A percentile compares a stretch with the other conserved stretches of the same genome.
phyloP scores from a whole-genome alignment of 1,140 invertebrate genomes.

The Trachelipus rathkii region DNA sequence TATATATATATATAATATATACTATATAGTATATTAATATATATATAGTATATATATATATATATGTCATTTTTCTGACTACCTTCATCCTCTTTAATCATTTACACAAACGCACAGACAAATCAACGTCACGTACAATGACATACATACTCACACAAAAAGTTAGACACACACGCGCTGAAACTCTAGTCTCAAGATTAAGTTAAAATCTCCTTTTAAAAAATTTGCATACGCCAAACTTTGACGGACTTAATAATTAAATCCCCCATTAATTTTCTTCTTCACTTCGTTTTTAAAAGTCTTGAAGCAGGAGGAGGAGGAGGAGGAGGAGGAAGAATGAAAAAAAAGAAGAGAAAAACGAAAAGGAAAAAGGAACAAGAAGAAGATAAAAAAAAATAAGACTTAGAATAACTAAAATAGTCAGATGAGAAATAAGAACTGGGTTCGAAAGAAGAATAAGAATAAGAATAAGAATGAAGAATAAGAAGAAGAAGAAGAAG shows the following conservation, averaged over 20 bases:
- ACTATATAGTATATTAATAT: slow-evolving; percentile 1
- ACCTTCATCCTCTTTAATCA: neutral
- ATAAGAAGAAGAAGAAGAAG: neutral
- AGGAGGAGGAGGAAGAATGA: neutral
- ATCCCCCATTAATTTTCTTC: slow-evolving; percentile 8
- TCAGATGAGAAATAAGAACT: too few species aligned
- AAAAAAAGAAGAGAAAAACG: neutral
- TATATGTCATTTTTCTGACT: neutral
- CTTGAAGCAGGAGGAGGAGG: neutral
- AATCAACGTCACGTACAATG: neutral
- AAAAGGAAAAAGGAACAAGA: neutral
- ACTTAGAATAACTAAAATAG: too few species aligned
- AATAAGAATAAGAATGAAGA: neutral
- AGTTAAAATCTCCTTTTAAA: slow-evolving; percentile 6
- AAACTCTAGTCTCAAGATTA: neutral
- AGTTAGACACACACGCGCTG: neutral
- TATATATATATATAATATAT: slow-evolving; percentile 15
- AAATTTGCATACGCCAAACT: slow-evolving; percentile 9
- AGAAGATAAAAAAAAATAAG: neutral
- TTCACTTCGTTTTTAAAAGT: slow-evolving; percentile 1
- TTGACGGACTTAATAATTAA: slow-evolving; percentile 7
- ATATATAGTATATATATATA: neutral
- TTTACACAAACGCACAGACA: neutral
- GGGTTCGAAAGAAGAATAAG: neutral
- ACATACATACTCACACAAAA: neutral